phyloP scores from a whole-genome alignment of 1,140 invertebrate genomes.

The Caenorhabditis inopinata region DNA sequence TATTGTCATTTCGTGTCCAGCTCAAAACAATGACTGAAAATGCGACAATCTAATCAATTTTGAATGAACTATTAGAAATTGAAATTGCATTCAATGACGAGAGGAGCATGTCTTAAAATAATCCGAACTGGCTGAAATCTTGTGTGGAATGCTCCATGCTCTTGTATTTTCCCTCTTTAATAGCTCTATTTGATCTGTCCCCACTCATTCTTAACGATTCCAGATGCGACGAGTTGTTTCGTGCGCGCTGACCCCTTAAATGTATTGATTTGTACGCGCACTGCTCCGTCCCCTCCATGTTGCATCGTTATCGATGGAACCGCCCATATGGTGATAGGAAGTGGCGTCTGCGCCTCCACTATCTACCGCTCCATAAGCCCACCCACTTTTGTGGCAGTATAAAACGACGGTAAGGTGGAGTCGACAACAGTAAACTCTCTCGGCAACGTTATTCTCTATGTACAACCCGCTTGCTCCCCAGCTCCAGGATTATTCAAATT shows the following conservation, averaged over 20 bases:
- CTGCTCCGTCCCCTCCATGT: neutral
- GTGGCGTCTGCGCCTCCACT: neutral
- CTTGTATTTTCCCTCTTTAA: too few species aligned
- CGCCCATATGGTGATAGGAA: conserved; percentile 13
- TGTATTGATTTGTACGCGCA: neutral
- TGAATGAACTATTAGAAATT: too few species aligned
- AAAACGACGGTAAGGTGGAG: neutral
- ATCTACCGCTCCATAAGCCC: neutral
- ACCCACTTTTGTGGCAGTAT: conserved; percentile 25
- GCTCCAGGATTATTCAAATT: neutral
- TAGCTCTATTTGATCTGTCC: too few species aligned
- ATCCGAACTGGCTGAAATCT: too few species aligned
- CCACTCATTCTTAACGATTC: too few species aligned
- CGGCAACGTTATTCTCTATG: neutral
- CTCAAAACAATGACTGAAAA: too few species aligned
- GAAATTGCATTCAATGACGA: too few species aligned
- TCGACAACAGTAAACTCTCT: neutral
- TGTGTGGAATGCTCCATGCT: too few species aligned
- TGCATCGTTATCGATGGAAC: conserved; percentile 13
- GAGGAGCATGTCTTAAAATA: too few species aligned
- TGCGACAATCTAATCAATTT: too few species aligned
- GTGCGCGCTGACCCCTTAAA: neutral
- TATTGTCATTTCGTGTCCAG: too few species aligned
- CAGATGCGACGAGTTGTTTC: neutral
- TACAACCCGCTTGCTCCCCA: neutral